Conservation (phyloP, 2,888 invertebrate genomes). For the Chironomus riparius region DNA sequence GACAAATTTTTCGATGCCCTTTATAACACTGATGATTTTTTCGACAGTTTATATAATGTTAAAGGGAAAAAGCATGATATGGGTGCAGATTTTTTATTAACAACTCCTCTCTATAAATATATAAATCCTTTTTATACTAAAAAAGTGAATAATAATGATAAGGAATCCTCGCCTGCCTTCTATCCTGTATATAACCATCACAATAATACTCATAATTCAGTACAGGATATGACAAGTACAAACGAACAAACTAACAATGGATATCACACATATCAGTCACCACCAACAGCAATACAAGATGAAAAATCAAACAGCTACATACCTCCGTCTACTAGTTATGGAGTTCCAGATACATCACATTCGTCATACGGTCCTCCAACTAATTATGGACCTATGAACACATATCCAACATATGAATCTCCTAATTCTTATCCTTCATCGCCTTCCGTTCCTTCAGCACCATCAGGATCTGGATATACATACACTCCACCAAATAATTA, state of each 20-base stretch:
- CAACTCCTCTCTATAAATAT: not conserved
- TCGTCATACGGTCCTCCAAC: not conserved
- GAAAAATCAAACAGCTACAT: not conserved
- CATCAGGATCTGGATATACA: not conserved
- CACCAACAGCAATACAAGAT: conserved; percentile 2
- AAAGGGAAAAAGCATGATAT: not conserved
- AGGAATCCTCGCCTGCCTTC: not conserved
- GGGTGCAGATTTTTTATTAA: conserved; percentile 11
- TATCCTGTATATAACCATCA: conserved; percentile 11
- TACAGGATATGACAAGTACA: not conserved
- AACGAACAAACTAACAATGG: no score
- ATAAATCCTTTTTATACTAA: conserved; percentile 18
- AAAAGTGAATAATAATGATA: not conserved
- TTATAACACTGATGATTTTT: conserved; percentile 10
- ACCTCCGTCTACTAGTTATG: not conserved
- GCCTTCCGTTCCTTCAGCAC: no score
- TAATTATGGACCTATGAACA: not conserved
- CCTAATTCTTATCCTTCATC: no score
- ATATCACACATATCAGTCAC: not conserved
- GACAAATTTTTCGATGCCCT: conserved; percentile 1
- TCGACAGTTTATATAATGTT: not conserved
- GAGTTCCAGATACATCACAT: not conserved
- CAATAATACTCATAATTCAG: not conserved
- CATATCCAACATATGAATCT: not conserved
- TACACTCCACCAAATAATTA: not conserved